Conservation (phyloP, 2,888 invertebrate genomes). For the Drosophila setosimentum region DNA sequence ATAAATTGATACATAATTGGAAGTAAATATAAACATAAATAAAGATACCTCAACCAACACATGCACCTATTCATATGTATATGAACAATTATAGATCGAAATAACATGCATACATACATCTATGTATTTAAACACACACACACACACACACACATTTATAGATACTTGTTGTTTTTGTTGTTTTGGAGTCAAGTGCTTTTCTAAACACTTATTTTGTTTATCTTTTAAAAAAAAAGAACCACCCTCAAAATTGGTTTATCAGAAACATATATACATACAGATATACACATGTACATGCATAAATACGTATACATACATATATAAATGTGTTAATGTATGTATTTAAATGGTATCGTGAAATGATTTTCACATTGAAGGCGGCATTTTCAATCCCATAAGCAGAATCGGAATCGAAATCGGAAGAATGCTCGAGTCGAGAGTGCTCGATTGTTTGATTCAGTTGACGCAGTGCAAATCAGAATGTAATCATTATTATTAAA, state of each 20-base stretch:
- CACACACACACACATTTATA: background rate
- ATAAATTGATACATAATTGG: background rate
- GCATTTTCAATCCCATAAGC: constrained; percentile 1
- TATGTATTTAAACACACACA: background rate
- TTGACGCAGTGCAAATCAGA: background rate
- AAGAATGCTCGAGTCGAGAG: background rate
- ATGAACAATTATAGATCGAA: constrained; percentile 4
- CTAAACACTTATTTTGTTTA: constrained; percentile 43
- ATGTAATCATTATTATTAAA: background rate
- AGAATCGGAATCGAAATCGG: background rate
- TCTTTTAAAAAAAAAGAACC: constrained; percentile 20
- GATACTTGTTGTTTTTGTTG: background rate
- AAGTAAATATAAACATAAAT: constrained; percentile 2
- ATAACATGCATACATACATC: background rate
- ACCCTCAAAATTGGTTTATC: constrained; percentile 30
- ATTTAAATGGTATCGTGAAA: constrained; percentile 3
- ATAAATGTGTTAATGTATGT: background rate
- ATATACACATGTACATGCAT: background rate
- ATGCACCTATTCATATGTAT: background rate
- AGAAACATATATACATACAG: background rate
- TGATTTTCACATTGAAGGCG: constrained; percentile 1
- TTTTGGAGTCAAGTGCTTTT: constrained; percentile 32
- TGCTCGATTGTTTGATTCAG: background rate
- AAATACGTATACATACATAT: background rate
- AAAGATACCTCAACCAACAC: constrained; percentile 1